These are phyloP conservation scores for Vombatus ursinus DNA, from an alignment of 2,113 vertebrate genomes.

Conservation along the genomic window DNA sequence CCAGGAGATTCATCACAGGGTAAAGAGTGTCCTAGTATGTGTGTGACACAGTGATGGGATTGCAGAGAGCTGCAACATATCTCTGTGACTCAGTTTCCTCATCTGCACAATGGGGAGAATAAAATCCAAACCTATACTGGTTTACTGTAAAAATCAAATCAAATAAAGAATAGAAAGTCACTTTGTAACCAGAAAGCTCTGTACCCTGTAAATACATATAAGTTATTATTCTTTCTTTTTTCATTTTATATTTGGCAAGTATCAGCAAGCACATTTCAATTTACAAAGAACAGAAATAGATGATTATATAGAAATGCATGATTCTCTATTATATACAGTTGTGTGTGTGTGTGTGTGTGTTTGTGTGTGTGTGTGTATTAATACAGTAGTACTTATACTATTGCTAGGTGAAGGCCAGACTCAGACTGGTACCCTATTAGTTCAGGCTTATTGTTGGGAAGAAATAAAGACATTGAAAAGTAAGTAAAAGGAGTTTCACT, in stretches of 20 bases:
- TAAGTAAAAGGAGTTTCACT: not conserved
- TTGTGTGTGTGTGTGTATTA: not conserved
- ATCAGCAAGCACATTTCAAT: not conserved
- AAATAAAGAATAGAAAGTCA: not conserved
- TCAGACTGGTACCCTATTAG: not conserved
- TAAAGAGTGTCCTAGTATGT: not conserved
- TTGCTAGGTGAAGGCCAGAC: not conserved
- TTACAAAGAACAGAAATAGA: not conserved
- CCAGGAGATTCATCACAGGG: not conserved
- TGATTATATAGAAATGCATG: not conserved
- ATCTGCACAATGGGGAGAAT: not conserved
- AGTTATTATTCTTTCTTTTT: not conserved
- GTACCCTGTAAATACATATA: not conserved
- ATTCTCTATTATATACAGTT: not conserved
- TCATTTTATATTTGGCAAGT: not conserved
- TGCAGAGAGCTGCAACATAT: not conserved
- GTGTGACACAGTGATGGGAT: not conserved
- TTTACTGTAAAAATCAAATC: not conserved
- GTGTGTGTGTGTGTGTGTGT: not conserved
- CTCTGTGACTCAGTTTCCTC: not conserved
- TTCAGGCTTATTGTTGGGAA: not conserved
- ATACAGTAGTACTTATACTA: not conserved
- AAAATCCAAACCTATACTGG: not conserved
- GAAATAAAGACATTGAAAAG: not conserved
- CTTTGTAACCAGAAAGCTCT: not conserved